Base-by-base conservation (phyloP, 2,113 vertebrate genomes). In the Poeciliopsis turrubarensis region DNA sequence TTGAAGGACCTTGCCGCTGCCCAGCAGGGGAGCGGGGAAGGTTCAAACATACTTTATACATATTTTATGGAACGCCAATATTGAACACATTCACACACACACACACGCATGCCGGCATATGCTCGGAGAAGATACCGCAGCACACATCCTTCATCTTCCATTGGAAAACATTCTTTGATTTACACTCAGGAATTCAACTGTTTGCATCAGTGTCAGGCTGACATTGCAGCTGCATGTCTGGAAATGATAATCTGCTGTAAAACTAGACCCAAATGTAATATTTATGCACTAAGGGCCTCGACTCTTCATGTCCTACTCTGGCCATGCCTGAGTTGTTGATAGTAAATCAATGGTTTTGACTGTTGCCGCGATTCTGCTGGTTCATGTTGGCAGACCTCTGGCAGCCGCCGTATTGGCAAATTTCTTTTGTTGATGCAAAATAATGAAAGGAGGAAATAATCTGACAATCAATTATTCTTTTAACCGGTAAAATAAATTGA, bases 311-410 rank as follows among this genome's bases (percentile, higher is more conserved):
- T 69, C 80, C 77, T 71, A 64, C 77, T 76, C 65, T 78, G 80
- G 79, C 79, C 72, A 39, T 72, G 39, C 37, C 70, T 64, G 69
- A 65, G 37, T 67, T 32, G 61, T 31, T 78, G 82, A 89, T 87
- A 80, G 84, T 83, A 91, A 90, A 92, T 92, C 90, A 88, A 90
- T 90, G 77, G 64, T 51, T 76, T 81, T 82, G 81, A 83, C 74
- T 73, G 67, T 68, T 75, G 31, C 72, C 65, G 76, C 64, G 64
- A 74, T 60, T 64, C 44, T 60, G 25, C 73, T 72, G 79, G 75
- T 71, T 70, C 72, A 2, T 74, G 47, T 60, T 34, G 31, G 31
- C 65, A 47, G 41, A 70, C 65, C 69, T 81, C 60, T 9, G 6
- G 66, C 65, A 65, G 19, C 19, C 81, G 60, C 37, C 66, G 19